These are phyloP conservation scores for Andrena dorsata DNA, from an alignment of 2,888 invertebrate species.

Conservation along the genomic window DNA sequence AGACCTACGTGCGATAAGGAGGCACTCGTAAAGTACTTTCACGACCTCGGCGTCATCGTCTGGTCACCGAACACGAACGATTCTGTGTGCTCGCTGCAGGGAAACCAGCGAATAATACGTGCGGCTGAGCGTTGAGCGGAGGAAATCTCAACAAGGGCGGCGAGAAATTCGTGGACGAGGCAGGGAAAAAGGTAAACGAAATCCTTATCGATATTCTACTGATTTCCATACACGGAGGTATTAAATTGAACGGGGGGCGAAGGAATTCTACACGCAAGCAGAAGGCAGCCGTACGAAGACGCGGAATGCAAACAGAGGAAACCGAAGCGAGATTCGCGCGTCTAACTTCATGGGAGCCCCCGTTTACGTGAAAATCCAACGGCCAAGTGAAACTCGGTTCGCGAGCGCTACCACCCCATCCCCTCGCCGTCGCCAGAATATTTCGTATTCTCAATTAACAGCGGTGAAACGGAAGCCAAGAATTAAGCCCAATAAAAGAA, in stretches of 20 bases:
- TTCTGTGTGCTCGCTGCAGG: constrained; percentile 30
- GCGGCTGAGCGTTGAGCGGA: constrained; percentile 7
- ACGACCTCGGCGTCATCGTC: constrained; percentile 72
- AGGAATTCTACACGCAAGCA: constrained; percentile 29
- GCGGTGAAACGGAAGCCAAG: constrained; percentile 12
- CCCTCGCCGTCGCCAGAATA: constrained; percentile 3
- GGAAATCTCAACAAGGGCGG: background rate
- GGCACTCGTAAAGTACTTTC: constrained; percentile 68
- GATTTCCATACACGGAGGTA: constrained; percentile 36
- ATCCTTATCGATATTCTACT: constrained; percentile 39
- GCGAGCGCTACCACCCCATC: background rate
- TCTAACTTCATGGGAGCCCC: constrained; percentile 17
- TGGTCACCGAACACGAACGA: constrained; percentile 39
- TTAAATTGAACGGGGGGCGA: background rate
- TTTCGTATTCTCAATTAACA: constrained; percentile 39
- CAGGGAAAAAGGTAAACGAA: background rate
- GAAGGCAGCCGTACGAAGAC: constrained; percentile 23
- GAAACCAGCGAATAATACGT: constrained; percentile 15
- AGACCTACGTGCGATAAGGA: constrained; percentile 72
- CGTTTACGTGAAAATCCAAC: constrained; percentile 31
- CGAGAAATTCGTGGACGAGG: background rate
- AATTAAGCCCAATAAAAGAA: constrained; percentile 57
- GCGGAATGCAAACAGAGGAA: constrained; percentile 34
- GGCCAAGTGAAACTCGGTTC: constrained; percentile 23
- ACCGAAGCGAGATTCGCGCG: constrained; percentile 18